These are phyloP conservation scores for Actenoides hombroni DNA, from an alignment of 2,113 vertebrate species.

Conservation along the genomic window DNA sequence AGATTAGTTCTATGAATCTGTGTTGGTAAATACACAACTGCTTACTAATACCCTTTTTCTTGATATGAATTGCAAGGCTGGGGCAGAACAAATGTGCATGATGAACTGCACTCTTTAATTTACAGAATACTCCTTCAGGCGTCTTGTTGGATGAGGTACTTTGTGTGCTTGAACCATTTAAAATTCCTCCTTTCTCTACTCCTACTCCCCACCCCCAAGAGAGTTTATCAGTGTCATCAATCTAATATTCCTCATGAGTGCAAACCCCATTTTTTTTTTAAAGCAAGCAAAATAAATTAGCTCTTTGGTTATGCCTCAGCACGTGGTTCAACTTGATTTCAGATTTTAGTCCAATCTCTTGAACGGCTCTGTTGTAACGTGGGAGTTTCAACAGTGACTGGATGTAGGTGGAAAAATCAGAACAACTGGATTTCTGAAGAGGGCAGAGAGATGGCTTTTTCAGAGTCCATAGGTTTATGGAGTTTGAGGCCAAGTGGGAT, in stretches of 20 bases:
- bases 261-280: background rate
- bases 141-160: constrained; percentile 9
- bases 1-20: background rate
- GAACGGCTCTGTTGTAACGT: background rate
- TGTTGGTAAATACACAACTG: background rate
- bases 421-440: background rate
- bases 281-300: background rate
- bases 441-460: background rate
- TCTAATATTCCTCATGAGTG: background rate
- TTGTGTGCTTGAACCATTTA: background rate
- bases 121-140: constrained; percentile 5
- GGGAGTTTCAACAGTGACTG: background rate
- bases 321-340: background rate
- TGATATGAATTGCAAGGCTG: background rate
- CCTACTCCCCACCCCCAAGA: background rate
- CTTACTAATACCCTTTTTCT: background rate
- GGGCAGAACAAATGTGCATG: background rate
- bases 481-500: background rate
- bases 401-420: background rate
- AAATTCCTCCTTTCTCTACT: background rate
- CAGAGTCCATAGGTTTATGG: background rate
- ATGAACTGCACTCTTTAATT: background rate
- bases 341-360: background rate
- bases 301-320: background rate
- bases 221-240: background rate